A percentile compares a stretch with the other conserved stretches of the same genome.
phyloP scores from a whole-genome alignment of 2,113 vertebrate genomes.

The Catagonus wagneri region DNA sequence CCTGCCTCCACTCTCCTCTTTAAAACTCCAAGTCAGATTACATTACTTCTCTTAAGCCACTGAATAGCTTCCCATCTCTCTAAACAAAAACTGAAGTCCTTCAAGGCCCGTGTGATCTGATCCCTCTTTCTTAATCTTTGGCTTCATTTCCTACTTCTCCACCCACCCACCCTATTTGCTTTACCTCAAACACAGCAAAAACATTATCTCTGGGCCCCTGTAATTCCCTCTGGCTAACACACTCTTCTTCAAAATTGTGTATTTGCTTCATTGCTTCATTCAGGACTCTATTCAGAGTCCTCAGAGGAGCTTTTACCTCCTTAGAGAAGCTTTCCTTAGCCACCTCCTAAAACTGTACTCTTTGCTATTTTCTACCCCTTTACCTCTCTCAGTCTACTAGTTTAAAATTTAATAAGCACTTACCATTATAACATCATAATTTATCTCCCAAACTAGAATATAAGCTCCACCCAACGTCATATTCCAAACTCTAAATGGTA shows the following conservation, averaged over 20 bases:
- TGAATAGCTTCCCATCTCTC: not conserved
- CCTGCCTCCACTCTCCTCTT: not conserved
- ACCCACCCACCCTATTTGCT: not conserved
- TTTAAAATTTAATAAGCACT: not conserved
- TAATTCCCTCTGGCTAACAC: not conserved
- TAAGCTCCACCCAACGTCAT: not conserved
- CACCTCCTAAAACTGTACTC: not conserved
- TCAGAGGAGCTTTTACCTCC: not conserved
- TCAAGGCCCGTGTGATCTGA: not conserved
- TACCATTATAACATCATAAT: not conserved
- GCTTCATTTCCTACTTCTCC: not conserved
- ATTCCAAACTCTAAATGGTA: not conserved
- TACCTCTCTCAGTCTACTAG: not conserved
- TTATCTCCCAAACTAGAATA: constrained; percentile 50
- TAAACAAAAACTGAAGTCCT: not conserved
- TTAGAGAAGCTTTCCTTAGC: not conserved
- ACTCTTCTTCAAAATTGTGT: not conserved
- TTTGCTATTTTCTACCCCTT: not conserved
- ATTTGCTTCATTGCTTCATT: not conserved
- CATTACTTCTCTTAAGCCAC: not conserved
- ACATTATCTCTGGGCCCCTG: not conserved
- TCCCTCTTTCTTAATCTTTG: not conserved
- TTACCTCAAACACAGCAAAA: not conserved
- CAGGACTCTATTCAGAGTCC: not conserved
- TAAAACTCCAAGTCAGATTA: not conserved